phyloP scores from a whole-genome alignment of 2,888 invertebrate species.

The Balanococcus diminutus region DNA sequence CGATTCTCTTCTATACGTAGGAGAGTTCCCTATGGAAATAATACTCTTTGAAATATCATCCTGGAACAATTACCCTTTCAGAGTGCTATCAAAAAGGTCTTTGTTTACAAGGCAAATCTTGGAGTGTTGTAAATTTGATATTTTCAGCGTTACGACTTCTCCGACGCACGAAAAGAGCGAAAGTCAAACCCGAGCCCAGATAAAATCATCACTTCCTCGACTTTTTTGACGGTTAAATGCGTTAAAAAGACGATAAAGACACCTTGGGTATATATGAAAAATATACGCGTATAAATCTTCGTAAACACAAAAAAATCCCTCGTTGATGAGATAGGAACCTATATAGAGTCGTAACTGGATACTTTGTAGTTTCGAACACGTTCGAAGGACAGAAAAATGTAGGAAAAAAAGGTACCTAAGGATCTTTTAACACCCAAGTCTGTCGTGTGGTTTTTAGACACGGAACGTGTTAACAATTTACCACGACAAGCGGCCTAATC shows the following conservation, averaged over 20 bases:
- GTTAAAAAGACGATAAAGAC: neutral
- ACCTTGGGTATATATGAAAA: neutral
- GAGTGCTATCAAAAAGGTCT: neutral
- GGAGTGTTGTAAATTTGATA: neutral
- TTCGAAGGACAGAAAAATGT: neutral
- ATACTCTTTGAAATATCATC: neutral
- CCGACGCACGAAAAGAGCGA: neutral
- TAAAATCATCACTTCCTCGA: neutral
- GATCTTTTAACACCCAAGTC: constrained; percentile 6
- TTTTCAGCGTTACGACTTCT: neutral
- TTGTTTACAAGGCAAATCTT: neutral
- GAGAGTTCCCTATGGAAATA: neutral
- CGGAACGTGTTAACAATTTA: constrained; percentile 34
- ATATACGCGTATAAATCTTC: constrained; percentile 4
- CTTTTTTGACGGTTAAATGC: neutral
- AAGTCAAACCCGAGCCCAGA: neutral
- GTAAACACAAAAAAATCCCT: constrained; percentile 28
- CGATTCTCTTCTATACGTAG: neutral
- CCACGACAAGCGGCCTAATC: neutral
- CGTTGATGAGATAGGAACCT: neutral
- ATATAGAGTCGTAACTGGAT: constrained; percentile 30
- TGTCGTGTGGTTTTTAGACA: neutral
- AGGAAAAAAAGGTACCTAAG: neutral
- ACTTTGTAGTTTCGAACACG: neutral
- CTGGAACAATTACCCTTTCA: neutral